These are phyloP conservation scores for Pectinophora gossypiella DNA, from an alignment of 1,140 invertebrate species.

Conservation along the genomic window DNA sequence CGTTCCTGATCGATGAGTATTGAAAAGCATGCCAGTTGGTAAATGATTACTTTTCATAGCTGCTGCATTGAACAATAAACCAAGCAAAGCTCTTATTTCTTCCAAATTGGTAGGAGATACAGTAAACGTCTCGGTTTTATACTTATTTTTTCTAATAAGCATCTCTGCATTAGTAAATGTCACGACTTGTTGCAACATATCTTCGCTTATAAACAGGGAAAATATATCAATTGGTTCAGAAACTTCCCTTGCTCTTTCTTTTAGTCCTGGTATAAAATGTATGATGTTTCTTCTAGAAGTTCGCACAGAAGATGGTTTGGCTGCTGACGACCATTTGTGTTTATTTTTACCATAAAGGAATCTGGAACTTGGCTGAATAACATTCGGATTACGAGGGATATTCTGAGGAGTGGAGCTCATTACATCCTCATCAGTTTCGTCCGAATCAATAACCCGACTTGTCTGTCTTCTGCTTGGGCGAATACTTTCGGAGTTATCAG, in stretches of 20 bases:
- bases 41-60: conserved; percentile 6
- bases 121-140: not conserved
- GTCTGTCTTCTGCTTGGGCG: no score
- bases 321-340: no score
- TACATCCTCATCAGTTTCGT: no score
- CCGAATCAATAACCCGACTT: no score
- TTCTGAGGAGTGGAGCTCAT: no score
- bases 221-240: not conserved
- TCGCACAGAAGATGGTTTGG: not conserved
- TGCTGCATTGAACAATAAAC: not conserved
- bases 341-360: no score
- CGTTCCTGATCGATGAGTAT: conserved; percentile 8
- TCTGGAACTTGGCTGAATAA: no score
- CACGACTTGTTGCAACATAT: not conserved
- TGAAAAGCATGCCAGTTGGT: not conserved
- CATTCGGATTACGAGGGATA: no score
- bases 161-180: not conserved
- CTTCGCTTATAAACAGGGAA: not conserved
- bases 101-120: not conserved
- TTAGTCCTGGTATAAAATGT: not conserved
- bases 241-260: not conserved
- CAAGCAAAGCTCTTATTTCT: not conserved
- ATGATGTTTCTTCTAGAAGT: not conserved
- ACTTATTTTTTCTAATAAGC: not conserved
- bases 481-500: no score